Conservation (phyloP, 2,113 vertebrate species). For the Corydoras maculifer region DNA sequence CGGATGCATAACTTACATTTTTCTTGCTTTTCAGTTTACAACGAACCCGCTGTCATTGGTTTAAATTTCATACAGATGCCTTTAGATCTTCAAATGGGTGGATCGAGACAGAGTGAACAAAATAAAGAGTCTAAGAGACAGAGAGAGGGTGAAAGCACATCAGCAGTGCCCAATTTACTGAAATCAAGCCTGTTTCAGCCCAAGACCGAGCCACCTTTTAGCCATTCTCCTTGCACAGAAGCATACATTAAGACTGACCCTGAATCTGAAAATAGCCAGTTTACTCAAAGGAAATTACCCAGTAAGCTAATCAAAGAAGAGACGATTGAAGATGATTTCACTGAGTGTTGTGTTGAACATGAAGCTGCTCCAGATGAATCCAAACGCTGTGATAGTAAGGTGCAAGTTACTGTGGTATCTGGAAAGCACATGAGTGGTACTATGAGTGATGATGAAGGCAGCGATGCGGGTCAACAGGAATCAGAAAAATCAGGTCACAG, state of each 20-base stretch:
- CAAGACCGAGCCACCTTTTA: not conserved
- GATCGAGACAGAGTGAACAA: not conserved
- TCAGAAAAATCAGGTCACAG: slow-evolving; percentile 26
- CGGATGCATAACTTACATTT: not conserved
- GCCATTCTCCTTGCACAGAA: not conserved
- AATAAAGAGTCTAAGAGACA: slow-evolving; percentile 9
- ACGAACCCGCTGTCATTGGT: not conserved
- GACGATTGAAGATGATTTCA: slow-evolving; percentile 31
- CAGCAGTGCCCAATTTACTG: not conserved
- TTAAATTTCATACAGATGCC: not conserved
- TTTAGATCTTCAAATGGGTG: not conserved
- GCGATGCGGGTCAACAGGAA: slow-evolving; percentile 40
- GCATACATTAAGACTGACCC: slow-evolving; percentile 51
- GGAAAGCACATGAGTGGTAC: slow-evolving; percentile 31
- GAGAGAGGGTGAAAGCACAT: not conserved
- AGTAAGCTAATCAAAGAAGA: slow-evolving; percentile 50
- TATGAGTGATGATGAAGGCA: slow-evolving; percentile 33
- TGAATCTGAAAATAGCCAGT: slow-evolving; percentile 43
- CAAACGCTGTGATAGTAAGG: too few relatives aligned
- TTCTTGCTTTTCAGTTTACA: slow-evolving; percentile 20
- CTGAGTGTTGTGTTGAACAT: slow-evolving; percentile 29
- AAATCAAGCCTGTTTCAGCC: not conserved
- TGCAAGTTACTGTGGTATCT: slow-evolving; percentile 50
- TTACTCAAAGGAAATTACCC: slow-evolving; percentile 48
- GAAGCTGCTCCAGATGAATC: slow-evolving; percentile 26